phyloP scores from a whole-genome alignment of 2,888 invertebrate genomes.

The Hypercompe scribonia region DNA sequence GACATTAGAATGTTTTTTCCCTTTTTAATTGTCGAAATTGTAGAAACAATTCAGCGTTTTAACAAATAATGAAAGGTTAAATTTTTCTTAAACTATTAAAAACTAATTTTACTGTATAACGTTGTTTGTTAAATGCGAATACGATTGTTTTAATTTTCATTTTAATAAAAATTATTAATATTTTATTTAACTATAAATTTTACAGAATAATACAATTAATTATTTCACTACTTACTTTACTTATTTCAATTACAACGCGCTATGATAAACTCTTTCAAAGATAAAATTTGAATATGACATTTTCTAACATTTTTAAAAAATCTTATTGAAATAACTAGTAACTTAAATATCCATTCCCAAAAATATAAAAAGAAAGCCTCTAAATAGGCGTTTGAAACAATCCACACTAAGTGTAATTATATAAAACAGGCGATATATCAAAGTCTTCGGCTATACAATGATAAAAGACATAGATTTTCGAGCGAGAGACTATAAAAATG shows the following conservation, averaged over 20 bases:
- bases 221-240: not conserved
- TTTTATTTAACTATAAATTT: not conserved
- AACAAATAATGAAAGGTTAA: not conserved
- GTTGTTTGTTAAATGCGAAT: not conserved
- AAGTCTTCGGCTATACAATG: constrained; percentile 40
- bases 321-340: not conserved
- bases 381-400: constrained; percentile 30
- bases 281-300: not conserved
- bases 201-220: not conserved
- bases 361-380: not conserved
- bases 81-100: too few species aligned
- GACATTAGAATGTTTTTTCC: not conserved
- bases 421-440: constrained; percentile 39
- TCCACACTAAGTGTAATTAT: constrained; percentile 30
- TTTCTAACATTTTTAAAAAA: not conserved
- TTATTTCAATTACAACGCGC: not conserved
- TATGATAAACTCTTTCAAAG: not conserved
- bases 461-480: constrained; percentile 48
- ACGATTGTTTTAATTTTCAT: not conserved
- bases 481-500: constrained; percentile 46
- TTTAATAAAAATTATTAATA: not conserved
- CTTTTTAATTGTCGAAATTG: not conserved
- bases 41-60: not conserved
- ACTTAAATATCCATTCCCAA: not conserved
- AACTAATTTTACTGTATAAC: not conserved